Conservation (phyloP, 2,797 vertebrate species). For the Phataginus tetradactyla region DNA sequence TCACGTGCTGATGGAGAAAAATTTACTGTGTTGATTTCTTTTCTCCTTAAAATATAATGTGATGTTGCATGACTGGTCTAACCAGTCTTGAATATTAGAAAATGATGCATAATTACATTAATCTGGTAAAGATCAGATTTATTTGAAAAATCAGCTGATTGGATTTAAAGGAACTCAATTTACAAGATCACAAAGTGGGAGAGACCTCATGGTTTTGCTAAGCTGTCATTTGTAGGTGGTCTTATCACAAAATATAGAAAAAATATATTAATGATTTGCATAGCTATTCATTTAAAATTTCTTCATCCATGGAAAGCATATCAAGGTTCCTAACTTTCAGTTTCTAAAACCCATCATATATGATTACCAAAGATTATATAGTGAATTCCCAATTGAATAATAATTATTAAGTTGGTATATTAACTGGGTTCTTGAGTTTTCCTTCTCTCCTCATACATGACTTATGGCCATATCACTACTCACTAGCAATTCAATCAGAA, state of each 20-base stretch:
- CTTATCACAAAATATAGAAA: background rate
- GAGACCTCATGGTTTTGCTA: background rate
- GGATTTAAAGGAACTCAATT: background rate
- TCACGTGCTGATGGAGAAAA: background rate
- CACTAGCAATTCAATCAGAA: background rate
- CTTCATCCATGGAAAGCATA: background rate
- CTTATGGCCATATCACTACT: background rate
- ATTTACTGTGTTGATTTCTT: background rate
- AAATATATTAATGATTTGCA: background rate
- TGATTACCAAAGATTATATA: background rate
- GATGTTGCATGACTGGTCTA: background rate
- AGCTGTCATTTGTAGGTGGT: background rate
- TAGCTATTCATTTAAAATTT: background rate
- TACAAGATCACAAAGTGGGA: background rate
- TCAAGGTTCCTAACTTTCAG: background rate
- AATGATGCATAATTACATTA: background rate
- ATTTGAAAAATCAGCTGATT: slow-evolving; percentile 1
- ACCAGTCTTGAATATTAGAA: background rate
- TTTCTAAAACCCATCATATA: background rate
- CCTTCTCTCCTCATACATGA: background rate
- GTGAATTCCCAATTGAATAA: background rate
- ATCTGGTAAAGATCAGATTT: background rate
- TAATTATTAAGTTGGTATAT: background rate
- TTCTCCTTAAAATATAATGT: background rate
- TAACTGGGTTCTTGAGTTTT: background rate